These are phyloP conservation scores for Kuschelorhynchus macadamiae DNA, from an alignment of 2,888 invertebrate species.

Conservation along the genomic window DNA sequence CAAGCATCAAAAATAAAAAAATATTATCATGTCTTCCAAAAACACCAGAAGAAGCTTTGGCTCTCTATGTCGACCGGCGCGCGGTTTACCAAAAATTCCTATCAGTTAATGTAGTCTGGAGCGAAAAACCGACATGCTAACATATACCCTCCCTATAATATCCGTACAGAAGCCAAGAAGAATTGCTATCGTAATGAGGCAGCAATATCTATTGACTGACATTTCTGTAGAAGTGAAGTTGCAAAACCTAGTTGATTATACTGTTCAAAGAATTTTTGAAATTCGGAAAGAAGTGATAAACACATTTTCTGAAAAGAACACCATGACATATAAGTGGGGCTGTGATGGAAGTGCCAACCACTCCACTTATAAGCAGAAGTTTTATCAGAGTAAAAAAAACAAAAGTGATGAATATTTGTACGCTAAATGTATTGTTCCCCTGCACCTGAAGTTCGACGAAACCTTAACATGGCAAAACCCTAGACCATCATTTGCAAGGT, in stretches of 20 bases:
- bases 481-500: neutral
- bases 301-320: neutral
- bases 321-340: neutral
- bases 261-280: neutral
- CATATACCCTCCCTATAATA: neutral
- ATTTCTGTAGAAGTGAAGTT: neutral
- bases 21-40: neutral
- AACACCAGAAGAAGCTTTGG: neutral
- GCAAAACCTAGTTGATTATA: neutral
- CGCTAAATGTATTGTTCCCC: neutral
- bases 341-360: slow-evolving; percentile 6
- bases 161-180: neutral
- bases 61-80: neutral
- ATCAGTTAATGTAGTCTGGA: neutral
- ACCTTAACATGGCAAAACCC: neutral
- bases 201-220: no score
- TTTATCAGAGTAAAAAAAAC: neutral
- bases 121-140: neutral
- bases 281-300: neutral
- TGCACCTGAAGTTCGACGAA: neutral
- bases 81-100: neutral
- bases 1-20: neutral
- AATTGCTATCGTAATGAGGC: neutral
- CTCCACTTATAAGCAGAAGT: neutral
- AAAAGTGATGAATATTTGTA: neutral